Percentiles rank a stretch among this genome's conserved stretches.
Evolutionary conservation across 2,797 vertebrate genomes (phyloP).

Genomic region (Aselliscus stoliczkanus): DNA sequence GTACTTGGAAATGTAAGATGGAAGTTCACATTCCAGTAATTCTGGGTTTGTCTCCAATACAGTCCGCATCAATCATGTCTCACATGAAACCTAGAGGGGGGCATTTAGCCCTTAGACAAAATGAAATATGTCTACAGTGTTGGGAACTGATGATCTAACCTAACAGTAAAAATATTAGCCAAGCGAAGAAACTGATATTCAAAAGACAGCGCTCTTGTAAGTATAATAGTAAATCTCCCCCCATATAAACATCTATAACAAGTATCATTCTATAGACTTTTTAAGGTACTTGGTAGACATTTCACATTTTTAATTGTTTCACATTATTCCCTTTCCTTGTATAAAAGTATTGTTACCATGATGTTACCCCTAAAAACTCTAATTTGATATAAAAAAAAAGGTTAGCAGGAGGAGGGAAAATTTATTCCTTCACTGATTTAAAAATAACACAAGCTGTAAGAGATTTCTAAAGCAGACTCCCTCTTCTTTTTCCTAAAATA

Average conservation of each 20-base stretch:
- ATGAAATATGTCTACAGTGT: not conserved
- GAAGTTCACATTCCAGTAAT: not conserved
- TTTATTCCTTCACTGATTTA: not conserved
- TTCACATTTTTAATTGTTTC: not conserved
- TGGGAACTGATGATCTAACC: not conserved
- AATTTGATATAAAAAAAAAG: not conserved
- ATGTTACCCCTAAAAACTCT: not conserved
- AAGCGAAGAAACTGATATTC: not conserved
- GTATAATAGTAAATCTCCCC: not conserved
- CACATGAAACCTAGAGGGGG: not conserved
- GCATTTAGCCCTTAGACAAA: not conserved
- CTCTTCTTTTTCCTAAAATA: not conserved
- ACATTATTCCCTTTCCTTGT: not conserved
- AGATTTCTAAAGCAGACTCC: not conserved
- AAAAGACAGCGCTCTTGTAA: not conserved
- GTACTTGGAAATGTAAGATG: not conserved
- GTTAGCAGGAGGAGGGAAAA: not conserved
- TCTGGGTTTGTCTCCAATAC: not conserved
- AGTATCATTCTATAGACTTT: not conserved
- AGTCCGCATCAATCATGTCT: not conserved
- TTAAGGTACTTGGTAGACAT: not conserved
- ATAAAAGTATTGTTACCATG: not conserved
- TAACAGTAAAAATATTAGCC: not conserved
- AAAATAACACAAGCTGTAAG: conserved; percentile 17
- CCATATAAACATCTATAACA: not conserved